Evolutionary conservation across 2,113 vertebrate species (phyloP), one percentile per base, ranked within the genome.

Genomic region (Hirundichthys speculiger): DNA sequence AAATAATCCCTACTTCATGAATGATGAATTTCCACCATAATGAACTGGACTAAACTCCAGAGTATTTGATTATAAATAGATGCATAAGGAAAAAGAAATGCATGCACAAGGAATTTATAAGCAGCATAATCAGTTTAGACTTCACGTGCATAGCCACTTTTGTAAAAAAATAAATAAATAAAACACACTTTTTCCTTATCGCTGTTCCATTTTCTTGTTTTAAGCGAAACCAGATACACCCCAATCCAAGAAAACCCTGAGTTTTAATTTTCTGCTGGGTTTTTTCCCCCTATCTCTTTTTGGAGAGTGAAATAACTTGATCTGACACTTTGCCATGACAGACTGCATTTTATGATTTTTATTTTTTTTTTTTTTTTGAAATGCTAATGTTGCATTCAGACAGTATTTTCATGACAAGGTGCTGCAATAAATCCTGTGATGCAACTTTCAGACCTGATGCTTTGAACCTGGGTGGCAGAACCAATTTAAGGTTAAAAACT

Each of bases 381-480:
- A 75, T 55, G 70, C 63, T 69, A 58, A 74, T 69, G 69, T 64
- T 65, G 30, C 64, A 57, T 41, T 19, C 5, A 1, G 56, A 49
- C 12, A 13, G 51, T 42, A 45, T 69, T 82, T 76, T 72, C 21
- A 62, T 69, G 66, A 80, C 25, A 49, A 71, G 46, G 45, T 38
- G 15, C 53, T 46, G 3, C 25, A 59, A 22, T 53, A 65, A 79
- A 74, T 12, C 56, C 54, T 63, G 22, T 62, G 67, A 71, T 27
- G 19, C 51, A 59, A 69, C 64, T 69, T 73, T 68, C n/a, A 55
- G 24, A 45, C 46, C 45, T 42, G 60, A 46, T 53, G 49, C 68
- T 77, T 85, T 80, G 59, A 77, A 74, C 52, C 47, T 8, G 21
- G 5, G 2, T 47, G 51, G 63, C 69, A 75, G 47, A 75, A 69